phyloP scores from a whole-genome alignment of 2,888 invertebrate species.

The Phlogophora meticulosa region DNA sequence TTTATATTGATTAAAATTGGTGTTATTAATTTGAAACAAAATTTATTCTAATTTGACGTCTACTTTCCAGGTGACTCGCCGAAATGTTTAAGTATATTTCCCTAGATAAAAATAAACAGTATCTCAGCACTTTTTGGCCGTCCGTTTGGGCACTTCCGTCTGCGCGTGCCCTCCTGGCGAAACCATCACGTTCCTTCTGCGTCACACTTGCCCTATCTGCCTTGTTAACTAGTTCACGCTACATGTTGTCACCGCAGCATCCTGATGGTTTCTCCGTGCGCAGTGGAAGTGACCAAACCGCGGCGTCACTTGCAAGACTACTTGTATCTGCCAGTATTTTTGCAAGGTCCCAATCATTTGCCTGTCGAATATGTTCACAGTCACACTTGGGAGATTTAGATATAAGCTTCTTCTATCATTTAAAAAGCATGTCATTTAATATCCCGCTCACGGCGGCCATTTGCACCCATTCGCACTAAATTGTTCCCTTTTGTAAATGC shows the following conservation, averaged over 20 bases:
- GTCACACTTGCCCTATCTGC: constrained; percentile 7
- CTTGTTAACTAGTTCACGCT: constrained; percentile 1
- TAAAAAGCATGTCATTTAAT: constrained; percentile 89
- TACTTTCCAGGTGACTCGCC: constrained; percentile 91
- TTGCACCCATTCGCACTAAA: constrained; percentile 68
- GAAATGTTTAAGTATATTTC: constrained; percentile 88
- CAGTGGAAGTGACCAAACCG: constrained; percentile 80
- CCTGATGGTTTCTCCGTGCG: constrained; percentile 68
- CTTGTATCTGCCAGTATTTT: constrained; percentile 84
- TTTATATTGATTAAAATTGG: constrained; percentile 82
- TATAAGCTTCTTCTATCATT: constrained; percentile 89
- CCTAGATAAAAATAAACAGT: constrained; percentile 85
- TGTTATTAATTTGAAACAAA: constrained; percentile 87
- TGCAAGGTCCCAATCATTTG: constrained; percentile 88
- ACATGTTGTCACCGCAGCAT: constrained; percentile 38
- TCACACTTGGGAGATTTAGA: constrained; percentile 88
- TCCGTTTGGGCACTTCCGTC: constrained; percentile 80
- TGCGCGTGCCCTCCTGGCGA: constrained; percentile 65
- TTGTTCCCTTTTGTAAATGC: constrained; percentile 48
- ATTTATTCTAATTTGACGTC: constrained; percentile 90
- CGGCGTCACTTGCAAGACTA: constrained; percentile 87
- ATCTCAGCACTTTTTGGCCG: constrained; percentile 87
- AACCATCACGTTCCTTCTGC: constrained; percentile 67
- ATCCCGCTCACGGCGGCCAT: constrained; percentile 79
- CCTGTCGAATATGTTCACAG: constrained; percentile 87